A percentile compares a stretch with the other conserved stretches of the same genome.
phyloP scores from a whole-genome alignment of 2,113 vertebrate species.

The Catharus fuscescens region DNA sequence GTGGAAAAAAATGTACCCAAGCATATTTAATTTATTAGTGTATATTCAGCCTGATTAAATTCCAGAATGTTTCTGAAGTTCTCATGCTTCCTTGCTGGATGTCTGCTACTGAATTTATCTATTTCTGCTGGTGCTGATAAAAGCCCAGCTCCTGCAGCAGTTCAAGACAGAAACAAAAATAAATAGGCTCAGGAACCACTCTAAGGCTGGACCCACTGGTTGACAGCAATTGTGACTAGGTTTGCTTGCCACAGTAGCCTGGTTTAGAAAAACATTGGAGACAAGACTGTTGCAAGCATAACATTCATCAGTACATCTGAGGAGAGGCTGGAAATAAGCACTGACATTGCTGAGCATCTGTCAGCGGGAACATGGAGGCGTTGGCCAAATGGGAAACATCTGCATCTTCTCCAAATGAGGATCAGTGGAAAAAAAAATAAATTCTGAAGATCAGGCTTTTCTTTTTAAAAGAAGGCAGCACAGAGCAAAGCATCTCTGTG shows the following conservation, averaged over 20 bases:
- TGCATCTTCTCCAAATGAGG: neutral
- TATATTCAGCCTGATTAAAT: neutral
- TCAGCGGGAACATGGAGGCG: neutral
- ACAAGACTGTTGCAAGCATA: neutral
- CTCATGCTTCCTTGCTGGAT: neutral
- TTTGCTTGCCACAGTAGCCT: neutral
- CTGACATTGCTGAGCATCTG: neutral
- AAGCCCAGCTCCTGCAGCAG: neutral
- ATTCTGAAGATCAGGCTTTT: neutral
- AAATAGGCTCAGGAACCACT: neutral
- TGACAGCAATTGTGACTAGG: neutral
- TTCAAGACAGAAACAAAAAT: neutral
- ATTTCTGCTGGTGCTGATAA: neutral
- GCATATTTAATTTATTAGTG: neutral
- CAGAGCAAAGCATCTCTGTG: neutral
- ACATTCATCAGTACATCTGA: neutral
- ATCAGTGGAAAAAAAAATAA: neutral
- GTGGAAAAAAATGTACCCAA: neutral
- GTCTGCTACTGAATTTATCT: neutral
- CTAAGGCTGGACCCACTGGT: neutral
- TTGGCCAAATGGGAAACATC: constrained; percentile 23
- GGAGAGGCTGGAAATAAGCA: constrained; percentile 13
- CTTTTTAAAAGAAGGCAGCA: neutral
- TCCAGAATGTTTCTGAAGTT: neutral
- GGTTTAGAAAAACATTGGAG: neutral